Evolutionary conservation across 2,888 invertebrate species (phyloP).

Genomic region (Luffia ferchaultella): DNA sequence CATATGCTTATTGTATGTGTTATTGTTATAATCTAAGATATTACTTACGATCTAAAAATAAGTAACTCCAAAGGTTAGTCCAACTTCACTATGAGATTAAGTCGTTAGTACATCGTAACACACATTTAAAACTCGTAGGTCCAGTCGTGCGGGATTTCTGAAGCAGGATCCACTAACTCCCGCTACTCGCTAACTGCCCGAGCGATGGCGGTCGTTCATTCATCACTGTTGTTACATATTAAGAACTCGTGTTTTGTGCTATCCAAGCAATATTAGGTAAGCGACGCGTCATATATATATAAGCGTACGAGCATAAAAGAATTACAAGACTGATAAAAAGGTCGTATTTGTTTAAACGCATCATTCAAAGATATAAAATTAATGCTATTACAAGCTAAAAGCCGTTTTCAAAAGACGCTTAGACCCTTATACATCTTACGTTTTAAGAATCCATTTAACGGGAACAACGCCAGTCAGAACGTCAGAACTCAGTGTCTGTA

Average conservation of each 20-base stretch:
- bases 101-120: slow-evolving; percentile 4
- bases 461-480: background rate
- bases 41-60: no score
- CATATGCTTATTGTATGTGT: background rate
- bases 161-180: slow-evolving; percentile 9
- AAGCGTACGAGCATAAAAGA: background rate
- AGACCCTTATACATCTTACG: background rate
- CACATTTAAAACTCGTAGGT: slow-evolving; percentile 29
- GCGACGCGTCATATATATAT: background rate
- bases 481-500: background rate
- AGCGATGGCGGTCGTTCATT: background rate
- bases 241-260: background rate
- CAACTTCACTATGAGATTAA: no score
- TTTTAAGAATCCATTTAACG: background rate
- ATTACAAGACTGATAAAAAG: background rate
- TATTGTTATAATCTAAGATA: no score
- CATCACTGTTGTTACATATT: background rate
- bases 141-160: slow-evolving; percentile 38
- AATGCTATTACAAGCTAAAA: background rate
- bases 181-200: slow-evolving; percentile 22
- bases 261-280: background rate
- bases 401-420: background rate
- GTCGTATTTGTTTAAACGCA: background rate
- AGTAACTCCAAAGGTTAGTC: background rate
- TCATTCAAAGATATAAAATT: background rate